Percentiles rank a stretch among this genome's conserved stretches.
Conservation (phyloP, 2,888 invertebrate genomes). For the Stenoptilia bipunctidactyla region DNA sequence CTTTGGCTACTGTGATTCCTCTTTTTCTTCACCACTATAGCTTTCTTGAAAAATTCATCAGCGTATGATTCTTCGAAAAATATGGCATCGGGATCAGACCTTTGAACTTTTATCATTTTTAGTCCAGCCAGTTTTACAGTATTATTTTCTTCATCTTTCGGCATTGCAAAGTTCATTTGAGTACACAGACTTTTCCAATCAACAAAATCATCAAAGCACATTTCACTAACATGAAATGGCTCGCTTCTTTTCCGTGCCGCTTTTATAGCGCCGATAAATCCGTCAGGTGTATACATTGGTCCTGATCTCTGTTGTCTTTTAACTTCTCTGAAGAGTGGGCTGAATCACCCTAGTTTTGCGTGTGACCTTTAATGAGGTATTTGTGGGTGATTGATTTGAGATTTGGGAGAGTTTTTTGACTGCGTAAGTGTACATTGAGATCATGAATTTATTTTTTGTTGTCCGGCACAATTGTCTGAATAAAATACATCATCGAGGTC, state of each 20-base stretch:
- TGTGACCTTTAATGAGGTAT: slow-evolving; percentile 13
- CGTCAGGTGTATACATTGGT: slow-evolving; percentile 5
- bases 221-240: slow-evolving; percentile 14
- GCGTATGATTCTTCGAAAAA: slow-evolving; percentile 6
- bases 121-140: slow-evolving; percentile 12
- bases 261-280: slow-evolving; percentile 13
- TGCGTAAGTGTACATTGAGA: not conserved
- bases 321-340: slow-evolving; percentile 13
- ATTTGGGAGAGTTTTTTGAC: not conserved
- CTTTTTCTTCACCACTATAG: slow-evolving; percentile 5
- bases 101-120: slow-evolving; percentile 10
- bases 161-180: slow-evolving; percentile 14
- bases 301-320: slow-evolving; percentile 13
- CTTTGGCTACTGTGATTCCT: slow-evolving; percentile 3
- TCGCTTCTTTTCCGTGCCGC: slow-evolving; percentile 10
- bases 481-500: not conserved
- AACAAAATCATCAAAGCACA: slow-evolving; percentile 14
- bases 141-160: slow-evolving; percentile 15
- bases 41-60: slow-evolving; percentile 4
- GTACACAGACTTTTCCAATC: slow-evolving; percentile 15
- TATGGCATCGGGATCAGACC: slow-evolving; percentile 5
- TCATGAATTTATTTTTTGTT: no score
- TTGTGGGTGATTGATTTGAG: slow-evolving; percentile 2
- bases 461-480: not conserved
- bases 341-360: slow-evolving; percentile 14